These are phyloP conservation scores for Serrognathus titanus DNA, from an alignment of 2,888 invertebrate species.

Conservation along the genomic window DNA sequence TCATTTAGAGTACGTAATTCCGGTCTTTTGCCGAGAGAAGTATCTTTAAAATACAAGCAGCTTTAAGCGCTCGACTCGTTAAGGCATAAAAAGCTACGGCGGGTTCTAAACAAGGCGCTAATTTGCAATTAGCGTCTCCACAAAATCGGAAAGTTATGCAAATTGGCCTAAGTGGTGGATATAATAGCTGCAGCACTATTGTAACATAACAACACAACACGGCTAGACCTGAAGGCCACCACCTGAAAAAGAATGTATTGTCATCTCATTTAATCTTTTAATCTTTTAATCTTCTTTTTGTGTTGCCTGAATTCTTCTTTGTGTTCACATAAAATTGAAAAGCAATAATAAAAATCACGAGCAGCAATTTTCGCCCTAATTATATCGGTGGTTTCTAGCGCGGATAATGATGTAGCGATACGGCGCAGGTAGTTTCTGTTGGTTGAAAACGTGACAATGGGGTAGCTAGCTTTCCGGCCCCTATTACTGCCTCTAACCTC, in stretches of 20 bases:
- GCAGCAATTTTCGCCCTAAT: not conserved
- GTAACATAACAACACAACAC: conserved; percentile 4
- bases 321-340: not conserved
- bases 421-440: conserved; percentile 17
- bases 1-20: too few species aligned
- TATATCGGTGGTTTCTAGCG: not conserved
- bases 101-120: conserved; percentile 19
- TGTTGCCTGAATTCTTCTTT: conserved; percentile 11
- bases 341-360: too few species aligned
- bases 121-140: conserved; percentile 20
- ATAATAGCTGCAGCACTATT: conserved; percentile 4
- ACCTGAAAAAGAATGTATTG: not conserved
- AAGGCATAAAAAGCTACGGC: conserved; percentile 11
- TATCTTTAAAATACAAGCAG: too few species aligned
- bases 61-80: too few species aligned
- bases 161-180: conserved; percentile 13
- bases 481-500: conserved; percentile 30
- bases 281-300: not conserved
- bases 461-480: conserved; percentile 32
- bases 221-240: not conserved
- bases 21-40: too few species aligned
- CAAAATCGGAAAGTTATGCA: conserved; percentile 18
- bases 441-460: conserved; percentile 37
- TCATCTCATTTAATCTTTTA: conserved; percentile 2
- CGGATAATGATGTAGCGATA: too few species aligned